Percentiles rank a stretch among this genome's conserved stretches.
These are phyloP conservation scores for Drosophila subsilvestris DNA, from an alignment of 2,888 invertebrate genomes.

Conservation along the genomic window DNA sequence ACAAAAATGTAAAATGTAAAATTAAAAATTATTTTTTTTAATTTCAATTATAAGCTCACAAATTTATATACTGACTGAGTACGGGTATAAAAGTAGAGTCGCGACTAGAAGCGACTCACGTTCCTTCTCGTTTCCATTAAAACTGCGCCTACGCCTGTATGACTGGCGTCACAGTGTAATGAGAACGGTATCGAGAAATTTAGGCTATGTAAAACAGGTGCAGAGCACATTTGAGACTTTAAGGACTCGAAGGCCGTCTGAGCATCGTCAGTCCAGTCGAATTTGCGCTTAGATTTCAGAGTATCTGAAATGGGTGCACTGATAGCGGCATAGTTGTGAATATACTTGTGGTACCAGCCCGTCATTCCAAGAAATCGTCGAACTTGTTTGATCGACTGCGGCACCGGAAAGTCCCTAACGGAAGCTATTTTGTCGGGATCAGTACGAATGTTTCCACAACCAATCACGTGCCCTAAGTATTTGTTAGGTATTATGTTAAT, in stretches of 20 bases:
- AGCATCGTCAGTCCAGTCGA: not conserved
- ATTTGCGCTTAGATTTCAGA: not conserved
- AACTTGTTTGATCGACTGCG: not conserved
- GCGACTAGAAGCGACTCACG: no score
- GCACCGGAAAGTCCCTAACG: not conserved
- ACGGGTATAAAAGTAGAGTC: no score
- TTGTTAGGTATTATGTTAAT: no score
- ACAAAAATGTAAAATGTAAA: no score
- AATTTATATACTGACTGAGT: no score
- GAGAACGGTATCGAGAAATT: not conserved
- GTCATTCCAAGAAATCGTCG: not conserved
- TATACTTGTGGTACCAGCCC: not conserved
- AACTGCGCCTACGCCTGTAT: no score
- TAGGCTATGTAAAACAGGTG: not conserved
- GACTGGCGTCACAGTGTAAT: no score
- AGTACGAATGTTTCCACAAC: no score
- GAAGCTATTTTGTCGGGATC: not conserved
- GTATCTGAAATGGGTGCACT: not conserved
- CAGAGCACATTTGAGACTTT: not conserved
- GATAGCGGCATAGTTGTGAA: not conserved
- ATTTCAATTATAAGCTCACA: no score
- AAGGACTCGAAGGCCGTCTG: not conserved
- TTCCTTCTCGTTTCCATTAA: no score
- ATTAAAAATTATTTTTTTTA: no score
- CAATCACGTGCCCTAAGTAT: no score